phyloP scores from a whole-genome alignment of 2,113 vertebrate genomes.

The Myrmophylax atrothorax region DNA sequence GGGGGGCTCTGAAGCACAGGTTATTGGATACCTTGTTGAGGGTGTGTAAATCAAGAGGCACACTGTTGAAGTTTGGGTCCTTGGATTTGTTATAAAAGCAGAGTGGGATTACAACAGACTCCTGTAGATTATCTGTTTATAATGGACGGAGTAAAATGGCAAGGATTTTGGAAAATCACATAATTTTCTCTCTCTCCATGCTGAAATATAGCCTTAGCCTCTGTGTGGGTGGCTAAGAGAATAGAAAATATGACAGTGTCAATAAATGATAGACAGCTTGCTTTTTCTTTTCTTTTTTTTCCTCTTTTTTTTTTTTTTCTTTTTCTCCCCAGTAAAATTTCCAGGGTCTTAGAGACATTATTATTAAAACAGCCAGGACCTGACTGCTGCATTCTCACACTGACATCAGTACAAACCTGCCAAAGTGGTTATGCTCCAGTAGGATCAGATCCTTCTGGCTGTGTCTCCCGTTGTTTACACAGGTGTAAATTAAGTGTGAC shows the following conservation, averaged over 20 bases:
- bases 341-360: neutral
- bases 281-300: neutral
- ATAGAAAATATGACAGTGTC: neutral
- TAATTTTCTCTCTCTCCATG: neutral
- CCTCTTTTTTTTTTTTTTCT: neutral
- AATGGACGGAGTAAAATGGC: neutral
- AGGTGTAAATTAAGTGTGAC: neutral
- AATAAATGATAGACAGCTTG: neutral
- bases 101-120: neutral
- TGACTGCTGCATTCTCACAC: neutral
- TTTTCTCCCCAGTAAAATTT: neutral
- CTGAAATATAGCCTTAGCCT: neutral
- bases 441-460: neutral
- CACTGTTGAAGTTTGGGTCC: neutral
- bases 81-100: neutral
- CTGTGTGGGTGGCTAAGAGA: neutral
- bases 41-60: neutral
- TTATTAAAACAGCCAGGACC: neutral
- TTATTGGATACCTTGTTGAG: neutral
- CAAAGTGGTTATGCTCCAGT: neutral
- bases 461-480: neutral
- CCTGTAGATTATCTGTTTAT: neutral
- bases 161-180: neutral
- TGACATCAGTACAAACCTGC: neutral
- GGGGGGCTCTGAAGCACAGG: rapidly evolving